Conservation (phyloP, 1,140 invertebrate genomes). For the Pachyrhynchus sulphureomaculatus region DNA sequence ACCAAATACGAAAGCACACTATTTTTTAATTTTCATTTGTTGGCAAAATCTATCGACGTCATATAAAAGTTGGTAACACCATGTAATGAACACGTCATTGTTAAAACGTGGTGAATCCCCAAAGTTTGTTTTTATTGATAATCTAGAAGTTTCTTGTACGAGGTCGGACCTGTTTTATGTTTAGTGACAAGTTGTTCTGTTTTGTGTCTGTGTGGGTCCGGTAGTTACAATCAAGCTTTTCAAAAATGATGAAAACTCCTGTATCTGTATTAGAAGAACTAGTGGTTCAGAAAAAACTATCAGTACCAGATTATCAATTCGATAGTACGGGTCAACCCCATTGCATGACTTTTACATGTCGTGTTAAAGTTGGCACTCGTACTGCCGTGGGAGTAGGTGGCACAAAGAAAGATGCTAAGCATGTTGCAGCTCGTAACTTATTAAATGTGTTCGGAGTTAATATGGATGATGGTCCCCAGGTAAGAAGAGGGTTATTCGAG, state of each 20-base stretch:
- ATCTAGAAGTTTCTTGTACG: no score
- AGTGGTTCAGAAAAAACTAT: conserved; percentile 3
- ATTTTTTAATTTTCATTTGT: no score
- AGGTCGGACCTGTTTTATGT: no score
- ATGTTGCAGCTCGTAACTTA: conserved; percentile 13
- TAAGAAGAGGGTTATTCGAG: no score
- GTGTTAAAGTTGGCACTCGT: background rate
- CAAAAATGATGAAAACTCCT: conserved; percentile 23
- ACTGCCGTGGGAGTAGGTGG: conserved; percentile 1
- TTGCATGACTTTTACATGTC: conserved; percentile 10
- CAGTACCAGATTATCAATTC: conserved; percentile 2
- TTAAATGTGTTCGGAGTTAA: background rate
- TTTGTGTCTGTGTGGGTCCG: no score
- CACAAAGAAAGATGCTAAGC: conserved; percentile 29
- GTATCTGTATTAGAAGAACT: conserved; percentile 27
- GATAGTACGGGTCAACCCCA: conserved; percentile 1
- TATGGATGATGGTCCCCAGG: background rate
- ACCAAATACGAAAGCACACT: no score
- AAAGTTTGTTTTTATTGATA: no score
- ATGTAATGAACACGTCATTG: no score
- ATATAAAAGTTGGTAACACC: no score
- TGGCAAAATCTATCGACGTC: no score
- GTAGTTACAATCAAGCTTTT: background rate
- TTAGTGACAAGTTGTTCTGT: no score
- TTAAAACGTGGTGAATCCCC: no score